Base-by-base conservation (phyloP, 2,113 vertebrate species). In the Hippocampus abdominalis region DNA sequence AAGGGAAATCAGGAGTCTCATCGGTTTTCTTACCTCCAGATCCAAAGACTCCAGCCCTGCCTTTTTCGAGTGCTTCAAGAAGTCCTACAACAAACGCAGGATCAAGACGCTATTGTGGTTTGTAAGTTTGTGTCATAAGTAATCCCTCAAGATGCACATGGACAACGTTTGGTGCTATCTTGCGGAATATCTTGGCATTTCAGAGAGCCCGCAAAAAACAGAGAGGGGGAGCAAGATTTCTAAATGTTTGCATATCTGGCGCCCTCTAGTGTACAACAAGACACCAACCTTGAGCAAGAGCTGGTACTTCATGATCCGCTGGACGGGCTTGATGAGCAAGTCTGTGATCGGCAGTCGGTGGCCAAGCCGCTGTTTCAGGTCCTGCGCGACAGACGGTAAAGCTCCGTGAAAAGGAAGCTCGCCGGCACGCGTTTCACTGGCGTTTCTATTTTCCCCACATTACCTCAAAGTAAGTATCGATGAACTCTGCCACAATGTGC, bases 271-370 rank as follows among this genome's bases (percentile, higher is more conserved):
- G 80, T 44, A 12, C 4, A 8, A 16, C 20, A 57, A 27, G 36
- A 48, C 16, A 75, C 83, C 15, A 18, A 98, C 97, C 96, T 98
- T 99, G n/a, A 99, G 91, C 83, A 98, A 91, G 69, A 98, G 93
- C 87, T 98, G 97, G 84, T 98, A 99, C 78, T 97, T 98, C 95
- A 98, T 98, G 84, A 99, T 98, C 92, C 97, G 94, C 85, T 95
- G 94, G 65, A 99, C 97, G 1, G 97, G 97, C 87, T 95, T 99
- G 89, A 96, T 97, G 70, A 98, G 88, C 82, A 99, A 89, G 81
- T 99, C 96, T 0, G 97, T 96, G 87, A 99, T 94, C 77, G 95
- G 97, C 79, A 95, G 76, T 83, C 95, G 89, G 80, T 99, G 96
- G 75, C 95, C 96, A 66, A 99, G 90, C 42, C 92, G 94, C 80